Evolutionary conservation across 1,140 invertebrate species (phyloP), one percentile per base, ranked within the genome.

Genomic region (Daktulosphaira vitifoliae): DNA sequence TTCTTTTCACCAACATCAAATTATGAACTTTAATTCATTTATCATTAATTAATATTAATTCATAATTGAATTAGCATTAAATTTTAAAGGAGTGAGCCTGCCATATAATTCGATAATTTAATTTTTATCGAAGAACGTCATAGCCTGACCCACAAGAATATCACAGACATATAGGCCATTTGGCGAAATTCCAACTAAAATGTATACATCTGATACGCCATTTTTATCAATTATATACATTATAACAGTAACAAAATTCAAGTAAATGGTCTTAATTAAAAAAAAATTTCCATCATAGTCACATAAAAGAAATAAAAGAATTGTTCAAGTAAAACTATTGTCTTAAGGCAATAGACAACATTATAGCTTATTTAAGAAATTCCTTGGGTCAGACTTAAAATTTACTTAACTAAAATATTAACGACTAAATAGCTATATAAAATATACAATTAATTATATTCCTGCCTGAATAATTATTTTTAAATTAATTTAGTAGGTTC

Each of bases 71-170:
- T n/a, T n/a, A n/a, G n/a, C n/a, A n/a, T n/a, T n/a, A n/a, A n/a
- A n/a, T n/a, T n/a, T n/a, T n/a, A 48, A 48, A 62, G 56, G 42
- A 62, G 56, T 62, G 56, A 62, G 56, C 56, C 56, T 62, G 42
- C 56, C 46, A 46, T 18, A 26, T 11, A 16, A 38, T 44, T 48
- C 25, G 16, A 48, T 48, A 5, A 62, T 18, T n/a, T n/a, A n/a
- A n/a, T 44, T 26, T 20, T 29, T 13, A 62, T 33, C 42, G 16
- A 48, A 48, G 29, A 33, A 33, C 29, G 29, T 33, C 42, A 62
- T 62, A 62, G 56, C 56, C 56, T 62, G 56, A 62, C 42, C 56
- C 56, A 62, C 56, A 62, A 62, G 56, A 62, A 62, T 62, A 62
- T 62, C 56, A 62, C 56, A 62, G 56, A 62, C 16, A 48, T 33